A percentile compares a stretch with the other conserved stretches of the same genome.
Conservation (phyloP, 1,140 invertebrate species). For the Babylonia areolata region DNA sequence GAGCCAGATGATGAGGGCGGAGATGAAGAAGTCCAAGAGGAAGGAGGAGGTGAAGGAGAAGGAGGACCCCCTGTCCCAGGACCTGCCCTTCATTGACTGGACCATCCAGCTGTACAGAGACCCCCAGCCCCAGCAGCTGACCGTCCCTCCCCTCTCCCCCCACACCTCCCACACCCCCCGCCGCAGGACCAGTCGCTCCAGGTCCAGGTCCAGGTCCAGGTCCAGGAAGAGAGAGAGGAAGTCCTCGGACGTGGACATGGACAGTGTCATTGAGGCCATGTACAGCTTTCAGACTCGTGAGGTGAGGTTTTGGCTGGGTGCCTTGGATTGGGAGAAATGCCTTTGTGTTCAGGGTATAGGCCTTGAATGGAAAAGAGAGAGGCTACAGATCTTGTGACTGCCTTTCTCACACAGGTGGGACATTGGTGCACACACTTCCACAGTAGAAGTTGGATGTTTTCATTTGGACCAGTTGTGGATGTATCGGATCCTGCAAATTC, state of each 20-base stretch:
- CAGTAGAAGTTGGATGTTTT: too few relatives aligned
- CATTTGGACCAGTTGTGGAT: too few relatives aligned
- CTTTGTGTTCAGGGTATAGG: too few relatives aligned
- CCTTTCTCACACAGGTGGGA: too few relatives aligned
- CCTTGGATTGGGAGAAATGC: too few relatives aligned
- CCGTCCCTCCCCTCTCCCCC: background rate
- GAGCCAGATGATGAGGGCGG: background rate
- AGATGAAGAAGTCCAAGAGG: background rate
- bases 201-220: background rate
- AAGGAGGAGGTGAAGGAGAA: background rate
- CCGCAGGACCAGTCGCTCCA: background rate
- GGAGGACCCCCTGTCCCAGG: background rate
- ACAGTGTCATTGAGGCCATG: constrained; percentile 9
- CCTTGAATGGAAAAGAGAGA: too few relatives aligned
- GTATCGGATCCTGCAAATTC: too few relatives aligned
- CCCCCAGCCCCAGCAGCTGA: background rate
- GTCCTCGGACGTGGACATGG: background rate
- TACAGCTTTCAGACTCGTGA: background rate
- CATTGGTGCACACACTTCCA: too few relatives aligned
- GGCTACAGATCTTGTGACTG: too few relatives aligned
- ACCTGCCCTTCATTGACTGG: background rate
- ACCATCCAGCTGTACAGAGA: constrained; percentile 18
- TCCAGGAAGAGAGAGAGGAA: constrained; percentile 15
- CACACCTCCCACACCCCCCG: too few relatives aligned
- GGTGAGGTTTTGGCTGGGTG: background rate